Base-by-base conservation (phyloP, 2,888 invertebrate species). In the Melitaea athalia region DNA sequence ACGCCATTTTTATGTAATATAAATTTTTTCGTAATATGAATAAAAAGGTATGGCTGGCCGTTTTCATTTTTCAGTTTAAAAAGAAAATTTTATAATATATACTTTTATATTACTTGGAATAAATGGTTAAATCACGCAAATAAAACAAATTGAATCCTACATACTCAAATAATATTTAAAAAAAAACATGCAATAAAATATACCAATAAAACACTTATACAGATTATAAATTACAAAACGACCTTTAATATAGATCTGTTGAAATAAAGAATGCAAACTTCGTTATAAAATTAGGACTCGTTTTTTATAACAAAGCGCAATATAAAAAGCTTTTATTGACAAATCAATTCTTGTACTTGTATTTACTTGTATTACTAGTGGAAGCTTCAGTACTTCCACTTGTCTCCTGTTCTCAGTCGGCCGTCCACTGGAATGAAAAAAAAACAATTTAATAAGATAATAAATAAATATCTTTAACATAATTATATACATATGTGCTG, bases 401-500 rank as follows among this genome's bases (percentile, higher is more conserved):
- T 42, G 75, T 72, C 57, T 76, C 85, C 84, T 79, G 68, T 76
- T 86, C 84, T 91, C 89, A 91, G 77, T 86, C 79, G 0, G 89
- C 75, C 31, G 88, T 86, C 91, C 91, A 91, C 91, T 91, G 83
- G 0, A 82, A 83, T 67, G 31, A 33, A 60, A 61, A 66, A 43
- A 49, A 45, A 12, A 17, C 42, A 5, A 62, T 12, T 38, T 38
- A 38, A 38, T 38, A 7, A 38, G 0, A 7, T 38, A 38, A 38
- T 38, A 24, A 24, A 24, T 24, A 24, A 24, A 24, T 24, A 24
- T 24, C 1, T 3, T 24, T 24, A 24, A 24, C 24, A 24, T 24
- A n/a, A n/a, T n/a, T n/a, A n/a, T n/a, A n/a, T n/a, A n/a, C n/a
- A n/a, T n/a, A n/a, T n/a, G n/a, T n/a, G n/a, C n/a, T n/a, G n/a